Conservation (phyloP, 2,888 invertebrate species). For the Andrena hattorfiana region DNA sequence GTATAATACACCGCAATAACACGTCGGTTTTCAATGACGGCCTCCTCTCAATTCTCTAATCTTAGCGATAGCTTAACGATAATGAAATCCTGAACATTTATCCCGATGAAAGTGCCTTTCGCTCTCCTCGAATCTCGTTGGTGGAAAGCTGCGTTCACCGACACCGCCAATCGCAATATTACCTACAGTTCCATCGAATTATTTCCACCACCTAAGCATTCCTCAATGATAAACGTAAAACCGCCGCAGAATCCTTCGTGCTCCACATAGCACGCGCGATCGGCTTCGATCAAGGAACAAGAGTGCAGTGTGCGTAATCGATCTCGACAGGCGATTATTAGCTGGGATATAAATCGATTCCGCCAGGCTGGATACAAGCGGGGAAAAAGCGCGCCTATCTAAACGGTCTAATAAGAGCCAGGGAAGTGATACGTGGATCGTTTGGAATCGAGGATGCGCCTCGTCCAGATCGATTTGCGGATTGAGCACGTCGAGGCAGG, state of each 20-base stretch:
- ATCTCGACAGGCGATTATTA: conserved; percentile 50
- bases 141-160: conserved; percentile 25
- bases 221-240: background rate
- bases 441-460: conserved; percentile 51
- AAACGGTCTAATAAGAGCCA: conserved; percentile 47
- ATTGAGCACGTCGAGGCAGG: conserved; percentile 30
- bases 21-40: conserved; percentile 21
- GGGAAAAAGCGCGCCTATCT: conserved; percentile 12
- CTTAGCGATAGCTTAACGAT: background rate
- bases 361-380: background rate
- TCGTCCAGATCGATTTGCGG: conserved; percentile 63
- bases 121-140: background rate
- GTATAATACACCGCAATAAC: conserved; percentile 12
- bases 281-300: background rate
- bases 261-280: background rate
- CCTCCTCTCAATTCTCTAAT: background rate
- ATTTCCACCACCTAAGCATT: background rate
- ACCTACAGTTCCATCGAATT: background rate
- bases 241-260: background rate
- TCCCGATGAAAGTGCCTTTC: conserved; percentile 30
- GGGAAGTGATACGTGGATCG: conserved; percentile 46
- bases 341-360: conserved; percentile 37
- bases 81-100: background rate
- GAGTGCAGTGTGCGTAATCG: conserved; percentile 20
- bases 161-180: background rate